Base-by-base conservation (phyloP, 2,113 vertebrate species). In the Oncorhynchus mykiss region DNA sequence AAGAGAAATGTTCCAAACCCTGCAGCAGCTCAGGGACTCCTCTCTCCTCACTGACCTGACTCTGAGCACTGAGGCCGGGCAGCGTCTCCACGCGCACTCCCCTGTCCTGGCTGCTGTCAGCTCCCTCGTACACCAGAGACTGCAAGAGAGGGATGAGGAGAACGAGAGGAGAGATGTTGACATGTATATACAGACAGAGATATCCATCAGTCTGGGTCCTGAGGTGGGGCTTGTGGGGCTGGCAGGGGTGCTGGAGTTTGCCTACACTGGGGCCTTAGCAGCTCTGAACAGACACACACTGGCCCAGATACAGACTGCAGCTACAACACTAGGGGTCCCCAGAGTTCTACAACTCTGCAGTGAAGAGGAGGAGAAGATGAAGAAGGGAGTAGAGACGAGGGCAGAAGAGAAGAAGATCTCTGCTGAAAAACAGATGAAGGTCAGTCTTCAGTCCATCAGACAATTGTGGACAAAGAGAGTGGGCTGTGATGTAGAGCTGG, bases 401-500 rank as follows among this genome's bases (percentile, higher is more conserved):
- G 9, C 39, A 45, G 73, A 84, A 45, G 59, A 76, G 11, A 62
- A 0, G 66, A 78, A 69, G 3, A 24, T 20, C 2, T 74, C 87
- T 12, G 82, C 91, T 48, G 86, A 87, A 68, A 91, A 95, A 22
- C 85, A 94, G 83, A 86, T 95, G 83, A 77, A 76, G 72, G 54
- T 12, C 16, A 95, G 88, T 0, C 90, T 96, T 6, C 85, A 77
- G 66, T 77, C 84, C 72, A 90, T 96, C 13, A 82, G 92, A 45
- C 78, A 87, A 1, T 85, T 97, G 2, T 90, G 88, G 73, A 34
- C 27, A 54, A 88, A 91, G 0, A 89, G 89, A 76, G 49, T 94
- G 39, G 95, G 95, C 3, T 98, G 95, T 25, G 96, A 98, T 80
- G 90, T 96, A 25, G 90, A 89, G 65, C 91, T 98, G 73, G 90